phyloP scores from a whole-genome alignment of 1,140 invertebrate genomes.

The Amyelois transitella region DNA sequence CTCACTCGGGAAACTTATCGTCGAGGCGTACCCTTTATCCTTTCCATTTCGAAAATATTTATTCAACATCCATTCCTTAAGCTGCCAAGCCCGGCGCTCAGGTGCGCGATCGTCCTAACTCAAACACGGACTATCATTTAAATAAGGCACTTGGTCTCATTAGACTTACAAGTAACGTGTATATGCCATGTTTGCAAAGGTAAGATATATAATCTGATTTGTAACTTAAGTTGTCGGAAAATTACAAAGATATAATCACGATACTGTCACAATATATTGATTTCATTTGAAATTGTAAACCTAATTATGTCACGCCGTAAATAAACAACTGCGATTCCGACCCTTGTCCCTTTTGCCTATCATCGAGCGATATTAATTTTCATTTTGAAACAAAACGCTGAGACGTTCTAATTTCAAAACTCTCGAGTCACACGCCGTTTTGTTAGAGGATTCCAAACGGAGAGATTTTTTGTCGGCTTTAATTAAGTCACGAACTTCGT shows the following conservation, averaged over 20 bases:
- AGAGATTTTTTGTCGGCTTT: conserved; percentile 32
- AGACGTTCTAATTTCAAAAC: conserved; percentile 2
- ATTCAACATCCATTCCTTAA: conserved; percentile 63
- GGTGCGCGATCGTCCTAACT: conserved; percentile 55
- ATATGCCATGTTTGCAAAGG: too few relatives aligned
- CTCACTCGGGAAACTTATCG: conserved; percentile 48
- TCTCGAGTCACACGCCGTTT: conserved; percentile 9
- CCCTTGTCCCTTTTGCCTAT: neutral
- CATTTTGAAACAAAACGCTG: conserved; percentile 7
- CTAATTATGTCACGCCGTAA: neutral
- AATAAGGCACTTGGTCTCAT: conserved; percentile 45
- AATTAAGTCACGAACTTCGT: conserved; percentile 55
- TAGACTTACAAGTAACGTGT: conserved; percentile 21
- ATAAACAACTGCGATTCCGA: neutral
- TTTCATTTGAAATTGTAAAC: neutral
- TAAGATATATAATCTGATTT: too few relatives aligned
- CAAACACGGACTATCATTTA: conserved; percentile 56
- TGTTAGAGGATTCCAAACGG: conserved; percentile 26
- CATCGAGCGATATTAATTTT: conserved; percentile 6
- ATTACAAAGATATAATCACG: neutral
- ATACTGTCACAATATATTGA: neutral
- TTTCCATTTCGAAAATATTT: conserved; percentile 64
- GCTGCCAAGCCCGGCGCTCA: conserved; percentile 36
- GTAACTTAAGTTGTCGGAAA: too few relatives aligned
- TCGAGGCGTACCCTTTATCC: conserved; percentile 52